Conservation (phyloP, 2,113 vertebrate genomes). For the Verasper variegatus region DNA sequence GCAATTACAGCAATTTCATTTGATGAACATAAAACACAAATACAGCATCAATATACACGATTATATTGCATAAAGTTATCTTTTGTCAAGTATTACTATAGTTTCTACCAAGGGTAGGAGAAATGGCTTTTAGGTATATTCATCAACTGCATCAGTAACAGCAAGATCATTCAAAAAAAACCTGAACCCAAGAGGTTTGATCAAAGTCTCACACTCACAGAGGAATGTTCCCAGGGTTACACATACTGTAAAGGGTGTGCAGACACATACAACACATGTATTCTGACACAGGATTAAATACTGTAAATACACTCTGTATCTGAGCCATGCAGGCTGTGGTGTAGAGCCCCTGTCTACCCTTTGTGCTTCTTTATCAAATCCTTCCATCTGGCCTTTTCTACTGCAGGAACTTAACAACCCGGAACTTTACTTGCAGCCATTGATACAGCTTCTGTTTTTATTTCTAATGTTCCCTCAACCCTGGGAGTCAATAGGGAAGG, state of each 20-base stretch:
- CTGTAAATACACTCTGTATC: not conserved
- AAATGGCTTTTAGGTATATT: slow-evolving; percentile 74
- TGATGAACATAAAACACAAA: slow-evolving; percentile 41
- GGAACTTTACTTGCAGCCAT: not conserved
- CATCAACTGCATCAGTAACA: slow-evolving; percentile 37
- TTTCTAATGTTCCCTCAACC: not conserved
- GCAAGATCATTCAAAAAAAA: slow-evolving; percentile 7
- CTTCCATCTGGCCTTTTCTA: not conserved
- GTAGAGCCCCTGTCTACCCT: not conserved
- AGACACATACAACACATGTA: not conserved
- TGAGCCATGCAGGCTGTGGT: slow-evolving; percentile 10
- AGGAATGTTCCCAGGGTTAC: not conserved
- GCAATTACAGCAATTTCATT: slow-evolving; percentile 26
- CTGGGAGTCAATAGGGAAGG: not conserved
- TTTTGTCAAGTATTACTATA: slow-evolving; percentile 70
- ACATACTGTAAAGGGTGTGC: slow-evolving; percentile 12
- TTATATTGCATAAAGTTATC: slow-evolving; percentile 73
- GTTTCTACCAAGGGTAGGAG: slow-evolving; percentile 59
- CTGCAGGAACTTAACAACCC: slow-evolving; percentile 6
- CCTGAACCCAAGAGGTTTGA: slow-evolving; percentile 24
- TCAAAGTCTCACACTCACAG: not conserved
- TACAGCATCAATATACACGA: slow-evolving; percentile 40
- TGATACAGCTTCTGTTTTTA: not conserved
- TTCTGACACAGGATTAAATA: not conserved
- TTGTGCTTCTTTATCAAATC: not conserved